phyloP scores from a whole-genome alignment of 2,888 invertebrate species.

The Formica aserva region DNA sequence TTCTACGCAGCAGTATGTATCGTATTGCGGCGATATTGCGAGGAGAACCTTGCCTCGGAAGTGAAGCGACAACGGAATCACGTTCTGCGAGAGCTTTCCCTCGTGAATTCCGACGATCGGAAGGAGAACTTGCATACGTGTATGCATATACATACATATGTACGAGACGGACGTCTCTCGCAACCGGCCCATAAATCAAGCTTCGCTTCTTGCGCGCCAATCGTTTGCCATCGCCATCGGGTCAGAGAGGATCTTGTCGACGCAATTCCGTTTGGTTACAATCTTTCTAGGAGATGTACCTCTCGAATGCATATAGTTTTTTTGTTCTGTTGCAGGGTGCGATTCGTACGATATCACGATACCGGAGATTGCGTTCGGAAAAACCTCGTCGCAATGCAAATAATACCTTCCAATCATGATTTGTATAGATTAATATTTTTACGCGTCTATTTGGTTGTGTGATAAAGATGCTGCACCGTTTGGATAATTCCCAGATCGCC shows the following conservation, averaged over 20 bases:
- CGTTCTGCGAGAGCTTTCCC: slow-evolving; percentile 68
- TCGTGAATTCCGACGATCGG: slow-evolving; percentile 69
- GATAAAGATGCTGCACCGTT: not conserved
- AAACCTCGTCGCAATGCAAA: not conserved
- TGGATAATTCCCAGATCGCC: not conserved
- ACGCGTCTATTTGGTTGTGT: not conserved
- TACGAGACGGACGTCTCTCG: slow-evolving; percentile 65
- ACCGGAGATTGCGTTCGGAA: not conserved
- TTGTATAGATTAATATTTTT: slow-evolving; percentile 15
- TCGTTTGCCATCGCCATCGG: slow-evolving; percentile 81
- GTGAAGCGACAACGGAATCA: slow-evolving; percentile 36
- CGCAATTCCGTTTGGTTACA: slow-evolving; percentile 69
- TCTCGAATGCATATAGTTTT: slow-evolving; percentile 61
- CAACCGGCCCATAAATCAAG: slow-evolving; percentile 81
- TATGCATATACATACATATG: slow-evolving; percentile 38
- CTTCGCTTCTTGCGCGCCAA: slow-evolving; percentile 81
- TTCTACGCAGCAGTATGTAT: not conserved
- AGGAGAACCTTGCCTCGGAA: slow-evolving; percentile 25
- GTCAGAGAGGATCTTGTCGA: slow-evolving; percentile 78
- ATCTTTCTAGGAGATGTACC: slow-evolving; percentile 67
- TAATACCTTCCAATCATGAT: not conserved
- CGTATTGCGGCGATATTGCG: slow-evolving; percentile 26
- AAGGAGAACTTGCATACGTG: slow-evolving; percentile 67
- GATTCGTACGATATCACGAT: slow-evolving; percentile 21
- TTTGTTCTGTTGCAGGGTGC: slow-evolving; percentile 7